Evolutionary conservation across 2,888 invertebrate genomes (phyloP).

Genomic region (Loripinus fragilis): DNA sequence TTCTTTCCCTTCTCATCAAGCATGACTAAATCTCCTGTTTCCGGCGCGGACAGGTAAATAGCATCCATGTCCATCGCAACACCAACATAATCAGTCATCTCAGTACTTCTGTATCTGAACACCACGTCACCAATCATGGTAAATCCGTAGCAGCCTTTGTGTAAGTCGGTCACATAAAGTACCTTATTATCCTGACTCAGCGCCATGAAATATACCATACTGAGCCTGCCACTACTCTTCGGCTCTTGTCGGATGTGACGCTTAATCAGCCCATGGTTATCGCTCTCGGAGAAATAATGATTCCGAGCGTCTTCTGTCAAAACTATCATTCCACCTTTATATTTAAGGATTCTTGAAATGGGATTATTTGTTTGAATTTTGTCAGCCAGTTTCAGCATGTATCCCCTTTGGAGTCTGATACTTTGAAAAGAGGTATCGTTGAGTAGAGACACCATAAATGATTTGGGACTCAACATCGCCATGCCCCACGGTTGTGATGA

Average conservation of each 20-base stretch:
- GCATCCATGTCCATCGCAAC: neutral
- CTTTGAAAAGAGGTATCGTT: neutral
- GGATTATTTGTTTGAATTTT: neutral
- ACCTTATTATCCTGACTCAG: neutral
- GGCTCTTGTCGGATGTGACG: neutral
- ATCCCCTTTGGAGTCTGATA: neutral
- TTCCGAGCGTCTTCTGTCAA: neutral
- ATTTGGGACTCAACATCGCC: neutral
- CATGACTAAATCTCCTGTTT: neutral
- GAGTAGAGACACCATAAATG: neutral
- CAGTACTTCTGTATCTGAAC: neutral
- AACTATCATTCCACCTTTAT: neutral
- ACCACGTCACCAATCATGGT: neutral
- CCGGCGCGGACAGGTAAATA: neutral
- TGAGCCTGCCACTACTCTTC: neutral
- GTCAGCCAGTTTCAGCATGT: neutral
- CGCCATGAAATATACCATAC: neutral
- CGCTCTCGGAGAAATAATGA: neutral
- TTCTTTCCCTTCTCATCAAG: neutral
- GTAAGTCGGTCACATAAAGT: neutral
- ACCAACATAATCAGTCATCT: neutral
- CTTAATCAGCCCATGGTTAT: neutral
- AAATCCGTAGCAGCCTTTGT: neutral
- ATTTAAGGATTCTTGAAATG: neutral
- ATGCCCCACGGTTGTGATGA: neutral